phyloP scores from a whole-genome alignment of 2,113 vertebrate species.

The Chaetura pelagica region DNA sequence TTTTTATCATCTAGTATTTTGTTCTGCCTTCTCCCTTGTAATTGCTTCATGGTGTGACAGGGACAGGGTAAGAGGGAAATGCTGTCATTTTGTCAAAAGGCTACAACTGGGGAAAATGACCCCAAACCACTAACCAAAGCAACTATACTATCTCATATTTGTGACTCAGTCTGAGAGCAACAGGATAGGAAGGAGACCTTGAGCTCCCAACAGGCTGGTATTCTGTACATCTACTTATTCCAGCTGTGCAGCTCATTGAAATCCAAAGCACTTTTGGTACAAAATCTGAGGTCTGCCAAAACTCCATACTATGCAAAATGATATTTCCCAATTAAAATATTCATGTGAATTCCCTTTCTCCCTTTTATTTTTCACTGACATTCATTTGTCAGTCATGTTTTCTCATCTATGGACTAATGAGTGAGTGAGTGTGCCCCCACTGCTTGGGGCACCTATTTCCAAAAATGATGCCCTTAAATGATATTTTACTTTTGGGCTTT shows the following conservation, averaged over 20 bases:
- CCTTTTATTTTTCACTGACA: not conserved
- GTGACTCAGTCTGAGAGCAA: not conserved
- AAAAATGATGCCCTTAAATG: not conserved
- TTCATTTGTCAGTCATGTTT: not conserved
- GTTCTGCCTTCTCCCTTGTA: not conserved
- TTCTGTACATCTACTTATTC: not conserved
- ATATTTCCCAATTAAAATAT: not conserved
- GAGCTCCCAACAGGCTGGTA: not conserved
- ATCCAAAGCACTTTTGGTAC: not conserved
- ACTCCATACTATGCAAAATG: not conserved
- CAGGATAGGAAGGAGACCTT: not conserved
- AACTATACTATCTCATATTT: not conserved
- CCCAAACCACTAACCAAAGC: not conserved
- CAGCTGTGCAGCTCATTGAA: not conserved
- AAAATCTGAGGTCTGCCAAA: not conserved
- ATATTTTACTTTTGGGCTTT: not conserved
- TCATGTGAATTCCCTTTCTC: not conserved
- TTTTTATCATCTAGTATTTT: constrained; percentile 13
- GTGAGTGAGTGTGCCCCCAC: rapidly evolving
- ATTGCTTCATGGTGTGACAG: not conserved
- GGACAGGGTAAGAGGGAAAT: not conserved
- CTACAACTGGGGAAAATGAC: not conserved
- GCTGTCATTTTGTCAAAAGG: not conserved
- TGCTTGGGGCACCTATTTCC: rapidly evolving
- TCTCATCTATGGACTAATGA: not conserved